A percentile compares a stretch with the other conserved stretches of the same genome.
Evolutionary conservation across 2,113 vertebrate genomes (phyloP).

Genomic region (Sylvilagus bachmani): DNA sequence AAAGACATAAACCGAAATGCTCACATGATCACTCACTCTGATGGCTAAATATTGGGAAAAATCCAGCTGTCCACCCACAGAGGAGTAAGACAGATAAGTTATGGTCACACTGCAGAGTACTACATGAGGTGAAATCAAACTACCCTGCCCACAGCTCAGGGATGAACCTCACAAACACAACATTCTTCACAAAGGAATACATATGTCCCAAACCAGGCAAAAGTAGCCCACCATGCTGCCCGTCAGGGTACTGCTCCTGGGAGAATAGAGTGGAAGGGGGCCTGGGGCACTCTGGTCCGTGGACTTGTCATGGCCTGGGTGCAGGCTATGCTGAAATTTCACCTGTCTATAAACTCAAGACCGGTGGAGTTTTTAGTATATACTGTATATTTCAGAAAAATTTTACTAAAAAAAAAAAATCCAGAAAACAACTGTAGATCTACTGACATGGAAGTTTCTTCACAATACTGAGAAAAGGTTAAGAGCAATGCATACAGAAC

Average conservation of each 20-base stretch:
- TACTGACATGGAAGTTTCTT: not conserved
- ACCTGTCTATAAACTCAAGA: not conserved
- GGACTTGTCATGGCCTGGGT: too few species aligned
- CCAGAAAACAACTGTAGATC: not conserved
- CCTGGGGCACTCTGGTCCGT: fast-evolving
- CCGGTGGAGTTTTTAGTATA: too few species aligned
- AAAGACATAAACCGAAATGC: not conserved
- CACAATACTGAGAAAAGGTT: not conserved
- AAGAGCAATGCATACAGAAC: fast-evolving
- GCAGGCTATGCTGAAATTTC: not conserved
- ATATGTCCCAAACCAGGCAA: too few species aligned
- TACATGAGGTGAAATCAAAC: not conserved
- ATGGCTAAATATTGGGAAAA: not conserved
- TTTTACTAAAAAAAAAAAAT: constrained; percentile 20
- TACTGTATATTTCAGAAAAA: not conserved
- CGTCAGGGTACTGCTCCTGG: not conserved
- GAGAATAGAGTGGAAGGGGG: not conserved
- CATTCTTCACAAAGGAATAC: too few species aligned
- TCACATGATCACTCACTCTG: not conserved
- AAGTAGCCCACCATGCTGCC: too few species aligned
- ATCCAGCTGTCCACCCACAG: too few species aligned
- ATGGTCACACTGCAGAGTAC: not conserved
- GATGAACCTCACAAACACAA: not conserved
- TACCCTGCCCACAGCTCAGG: not conserved
- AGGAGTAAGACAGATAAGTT: too few species aligned